Evolutionary conservation across 2,113 vertebrate species (phyloP).

Genomic region (Tetrax tetrax): DNA sequence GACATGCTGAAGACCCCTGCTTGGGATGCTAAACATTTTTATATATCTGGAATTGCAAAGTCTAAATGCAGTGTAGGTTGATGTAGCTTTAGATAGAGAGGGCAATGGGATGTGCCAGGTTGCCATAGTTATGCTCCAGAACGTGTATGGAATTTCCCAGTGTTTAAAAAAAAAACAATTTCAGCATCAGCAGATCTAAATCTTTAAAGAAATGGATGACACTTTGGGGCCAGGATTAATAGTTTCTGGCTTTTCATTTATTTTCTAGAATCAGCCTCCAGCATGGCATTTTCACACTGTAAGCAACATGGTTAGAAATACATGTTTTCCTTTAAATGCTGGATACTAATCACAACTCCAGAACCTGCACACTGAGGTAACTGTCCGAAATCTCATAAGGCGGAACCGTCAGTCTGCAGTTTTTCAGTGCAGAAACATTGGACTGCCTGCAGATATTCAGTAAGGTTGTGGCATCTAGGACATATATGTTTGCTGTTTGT

Average conservation of each 20-base stretch:
- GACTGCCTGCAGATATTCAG: neutral
- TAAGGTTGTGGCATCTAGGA: neutral
- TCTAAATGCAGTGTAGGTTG: neutral
- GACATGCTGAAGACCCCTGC: neutral
- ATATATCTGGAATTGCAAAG: neutral
- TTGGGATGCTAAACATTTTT: neutral
- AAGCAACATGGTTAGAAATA: neutral
- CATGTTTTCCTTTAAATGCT: neutral
- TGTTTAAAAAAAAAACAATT: neutral
- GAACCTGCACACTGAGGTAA: neutral
- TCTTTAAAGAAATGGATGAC: neutral
- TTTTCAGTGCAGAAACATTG: neutral
- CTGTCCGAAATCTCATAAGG: neutral
- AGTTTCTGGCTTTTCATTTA: neutral
- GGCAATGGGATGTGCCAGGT: neutral
- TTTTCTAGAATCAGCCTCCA: neutral
- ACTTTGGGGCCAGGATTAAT: neutral
- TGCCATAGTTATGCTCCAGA: neutral
- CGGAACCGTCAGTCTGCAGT: neutral
- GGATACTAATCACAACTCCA: neutral
- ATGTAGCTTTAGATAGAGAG: neutral
- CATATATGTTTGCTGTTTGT: accelerated
- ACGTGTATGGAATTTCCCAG: neutral
- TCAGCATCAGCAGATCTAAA: neutral
- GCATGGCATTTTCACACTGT: neutral